These are phyloP conservation scores for Hyposmocoma kahamanoa DNA, from an alignment of 1,140 invertebrate species.

Conservation along the genomic window DNA sequence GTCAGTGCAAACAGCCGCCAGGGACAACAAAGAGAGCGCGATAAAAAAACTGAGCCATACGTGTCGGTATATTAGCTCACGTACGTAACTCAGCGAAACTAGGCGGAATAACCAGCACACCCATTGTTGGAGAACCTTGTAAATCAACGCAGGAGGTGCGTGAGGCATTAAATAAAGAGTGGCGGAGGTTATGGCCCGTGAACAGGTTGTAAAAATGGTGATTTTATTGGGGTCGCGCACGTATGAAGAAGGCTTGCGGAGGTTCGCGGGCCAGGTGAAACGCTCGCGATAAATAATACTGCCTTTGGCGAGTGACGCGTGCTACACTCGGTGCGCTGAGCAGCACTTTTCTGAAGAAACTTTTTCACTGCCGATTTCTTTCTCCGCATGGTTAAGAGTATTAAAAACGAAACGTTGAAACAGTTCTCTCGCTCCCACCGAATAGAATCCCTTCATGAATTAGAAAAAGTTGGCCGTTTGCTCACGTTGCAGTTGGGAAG, in stretches of 20 bases:
- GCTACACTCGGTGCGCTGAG: conserved; percentile 11
- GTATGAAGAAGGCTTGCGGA: conserved; percentile 15
- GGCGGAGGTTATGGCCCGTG: conserved; percentile 32
- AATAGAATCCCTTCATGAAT: neutral
- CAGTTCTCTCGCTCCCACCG: neutral
- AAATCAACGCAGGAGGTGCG: conserved; percentile 25
- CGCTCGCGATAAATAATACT: conserved; percentile 20
- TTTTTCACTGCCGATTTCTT: conserved; percentile 2
- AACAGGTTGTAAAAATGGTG: conserved; percentile 41
- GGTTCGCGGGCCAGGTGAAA: conserved; percentile 13
- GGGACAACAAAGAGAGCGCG: neutral
- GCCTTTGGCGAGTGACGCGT: conserved; percentile 11
- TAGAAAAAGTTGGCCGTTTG: conserved; percentile 3
- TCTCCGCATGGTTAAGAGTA: too few species aligned
- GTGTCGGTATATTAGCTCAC: neutral
- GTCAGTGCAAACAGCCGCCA: neutral
- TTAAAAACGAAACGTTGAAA: neutral
- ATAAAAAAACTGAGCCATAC: neutral
- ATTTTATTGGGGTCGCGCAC: conserved; percentile 34
- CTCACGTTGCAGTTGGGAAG: conserved; percentile 15
- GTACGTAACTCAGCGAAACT: neutral
- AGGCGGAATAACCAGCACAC: neutral
- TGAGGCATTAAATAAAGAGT: conserved; percentile 28
- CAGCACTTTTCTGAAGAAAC: conserved; percentile 1
- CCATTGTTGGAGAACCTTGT: conserved; percentile 14